Percentiles rank a stretch among this genome's conserved stretches.
phyloP scores from a whole-genome alignment of 2,797 vertebrate species.

The Aotus griseimembra region DNA sequence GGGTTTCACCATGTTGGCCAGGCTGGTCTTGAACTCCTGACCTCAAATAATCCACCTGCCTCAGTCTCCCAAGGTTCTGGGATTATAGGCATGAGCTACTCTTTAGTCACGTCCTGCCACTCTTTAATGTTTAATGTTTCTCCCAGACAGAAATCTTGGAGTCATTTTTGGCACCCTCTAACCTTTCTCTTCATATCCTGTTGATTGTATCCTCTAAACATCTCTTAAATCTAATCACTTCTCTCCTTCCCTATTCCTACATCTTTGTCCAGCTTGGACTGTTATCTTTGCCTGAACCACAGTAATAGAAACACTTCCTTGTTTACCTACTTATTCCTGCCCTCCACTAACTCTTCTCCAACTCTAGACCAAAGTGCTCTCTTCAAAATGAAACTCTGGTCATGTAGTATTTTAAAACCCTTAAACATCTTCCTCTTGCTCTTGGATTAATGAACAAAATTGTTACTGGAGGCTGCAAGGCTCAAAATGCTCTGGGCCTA shows the following conservation, averaged over 20 bases:
- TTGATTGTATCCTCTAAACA: too few species aligned
- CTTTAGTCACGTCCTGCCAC: too few species aligned
- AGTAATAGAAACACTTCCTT: neutral
- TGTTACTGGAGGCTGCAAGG: fast-evolving
- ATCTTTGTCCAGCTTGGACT: too few species aligned
- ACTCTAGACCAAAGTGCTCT: neutral
- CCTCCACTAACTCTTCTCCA: neutral
- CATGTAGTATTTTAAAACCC: neutral
- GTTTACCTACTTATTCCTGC: fast-evolving
- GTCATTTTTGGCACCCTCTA: too few species aligned
- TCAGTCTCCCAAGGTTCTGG: too few species aligned
- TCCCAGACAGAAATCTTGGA: neutral
- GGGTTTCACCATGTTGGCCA: neutral
- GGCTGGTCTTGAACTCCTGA: neutral
- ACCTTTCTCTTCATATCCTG: neutral
- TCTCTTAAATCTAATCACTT: neutral
- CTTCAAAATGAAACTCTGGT: neutral
- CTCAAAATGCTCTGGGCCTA: fast-evolving
- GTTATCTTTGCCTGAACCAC: neutral
- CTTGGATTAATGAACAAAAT: too few species aligned
- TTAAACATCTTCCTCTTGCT: neutral
- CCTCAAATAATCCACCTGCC: too few species aligned
- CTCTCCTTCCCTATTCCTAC: too few species aligned
- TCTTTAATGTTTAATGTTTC: neutral
- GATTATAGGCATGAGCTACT: neutral